Base-by-base conservation (phyloP, 1,140 invertebrate species). In the Polypedilum pembai region DNA sequence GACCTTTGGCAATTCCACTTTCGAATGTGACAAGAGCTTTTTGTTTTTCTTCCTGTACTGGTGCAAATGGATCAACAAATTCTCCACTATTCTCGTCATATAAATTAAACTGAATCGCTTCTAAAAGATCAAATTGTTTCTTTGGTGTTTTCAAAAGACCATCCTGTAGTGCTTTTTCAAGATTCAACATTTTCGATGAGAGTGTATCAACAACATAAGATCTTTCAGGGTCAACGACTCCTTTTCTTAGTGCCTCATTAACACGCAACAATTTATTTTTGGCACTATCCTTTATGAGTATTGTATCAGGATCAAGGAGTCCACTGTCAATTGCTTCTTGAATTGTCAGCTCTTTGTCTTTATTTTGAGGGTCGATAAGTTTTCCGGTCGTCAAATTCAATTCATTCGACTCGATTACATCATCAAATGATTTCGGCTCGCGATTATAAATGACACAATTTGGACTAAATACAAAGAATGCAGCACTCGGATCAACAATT, bases 221-320 rank as follows among this genome's bases (percentile, higher is more conserved):
- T 77, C 93, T 94, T 74, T 94, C 92, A 18, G 90, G 87, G 82
- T 97, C 94, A 83, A 96, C 90, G 15, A 96, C 83, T 20, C 93
- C 94, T 80, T 90, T 90, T 65, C 91, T 86, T 83, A 93, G 93
- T 15, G 92, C 94, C 80, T 95, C 93, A 24, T 90, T 88, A 74
- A 97, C 84, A 79, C 93, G 94, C 7, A 95, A 86, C 74, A 96
- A 82, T 79, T 90, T 89, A 78, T 90, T 89, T 79, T 92, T 93
- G 77, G 90, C 87, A 76, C 88, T 87, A 84, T 96, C 94, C 86
- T 95, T 96, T 56, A 96, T 88, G 74, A 95, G 83, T 41, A 92
- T 93, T 8, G 93, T 93, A 81, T 94, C 89, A 0, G 93, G 89
- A 84, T 97, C 93, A 69, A 98, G 88, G 41, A 93, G 87, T 74